Evolutionary conservation across 2,797 vertebrate genomes (phyloP), one percentile per base, ranked within the genome.

Genomic region (Brotula barbata): DNA sequence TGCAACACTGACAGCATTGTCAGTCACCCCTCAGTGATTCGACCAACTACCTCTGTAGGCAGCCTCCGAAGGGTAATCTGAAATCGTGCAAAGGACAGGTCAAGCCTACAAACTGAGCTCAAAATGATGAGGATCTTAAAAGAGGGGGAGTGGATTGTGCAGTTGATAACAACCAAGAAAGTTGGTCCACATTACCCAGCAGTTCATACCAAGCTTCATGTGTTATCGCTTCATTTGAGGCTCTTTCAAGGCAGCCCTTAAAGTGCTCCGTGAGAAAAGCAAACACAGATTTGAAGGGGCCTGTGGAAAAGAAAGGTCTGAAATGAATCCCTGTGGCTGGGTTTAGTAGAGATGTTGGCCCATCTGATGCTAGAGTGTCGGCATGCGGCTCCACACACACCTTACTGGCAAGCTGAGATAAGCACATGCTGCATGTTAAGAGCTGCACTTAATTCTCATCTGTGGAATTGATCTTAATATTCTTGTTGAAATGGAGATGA

Each of bases 21-120:
- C 81, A 69, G 80, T 81, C 75, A 71, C 70, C 75, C 68, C 67
- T 73, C 60, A 40, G 58, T 57, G 64, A 55, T 67, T 55, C 12
- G 37, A 48, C 43, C 51, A 56, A 36, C 60, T 71, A 78, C 80
- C 75, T 59, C 47, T 70, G 34, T 2, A 6, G 14, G 1, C 54
- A 11, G 22, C 40, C 71, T 71, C 74, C 34, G 14, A 42, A 64
- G 53, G 66, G 33, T 28, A 9, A 34, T 47, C 60, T 23, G 43
- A 60, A 55, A 57, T 47, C 68, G 65, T 64, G 58, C 58, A 40
- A 54, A 55, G 44, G 71, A 67, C 57, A 49, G 43, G 75, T 73
- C 7, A 19, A 73, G 53, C 68, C 17, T 57, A 39, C 50, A 78
- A 78, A 78, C 52, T 68, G 62, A 60, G 22, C 39, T 47, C 25